Conservation (phyloP, 2,888 invertebrate species). For the Clepsis dumicolana region DNA sequence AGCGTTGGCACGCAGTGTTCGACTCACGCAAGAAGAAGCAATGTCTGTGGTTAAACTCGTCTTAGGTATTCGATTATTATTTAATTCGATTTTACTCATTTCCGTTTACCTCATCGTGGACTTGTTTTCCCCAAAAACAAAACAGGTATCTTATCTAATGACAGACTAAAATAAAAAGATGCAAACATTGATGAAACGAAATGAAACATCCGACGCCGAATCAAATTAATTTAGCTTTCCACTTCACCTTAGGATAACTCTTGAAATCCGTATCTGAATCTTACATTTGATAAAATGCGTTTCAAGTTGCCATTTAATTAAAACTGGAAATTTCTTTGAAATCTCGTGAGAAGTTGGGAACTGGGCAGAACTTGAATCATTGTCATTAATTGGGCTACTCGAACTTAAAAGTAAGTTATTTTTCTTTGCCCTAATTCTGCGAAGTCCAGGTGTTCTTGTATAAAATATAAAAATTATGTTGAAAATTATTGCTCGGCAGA, state of each 20-base stretch:
- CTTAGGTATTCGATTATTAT: too few species aligned
- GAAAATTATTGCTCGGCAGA: slow-evolving; percentile 15
- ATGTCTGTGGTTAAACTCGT: too few species aligned
- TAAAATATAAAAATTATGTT: slow-evolving; percentile 22
- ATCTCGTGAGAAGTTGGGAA: slow-evolving; percentile 29
- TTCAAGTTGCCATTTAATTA: slow-evolving; percentile 40
- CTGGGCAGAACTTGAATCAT: slow-evolving; percentile 37
- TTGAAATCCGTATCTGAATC: slow-evolving; percentile 27
- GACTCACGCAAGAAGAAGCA: too few species aligned
- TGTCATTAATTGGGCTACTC: slow-evolving; percentile 41
- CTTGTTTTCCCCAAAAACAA: too few species aligned
- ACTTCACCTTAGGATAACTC: slow-evolving; percentile 10
- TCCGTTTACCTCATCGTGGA: too few species aligned
- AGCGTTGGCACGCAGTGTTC: too few species aligned
- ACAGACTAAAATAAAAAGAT: neutral
- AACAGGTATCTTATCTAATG: neutral
- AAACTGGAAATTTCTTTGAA: slow-evolving; percentile 38
- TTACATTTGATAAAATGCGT: slow-evolving; percentile 35
- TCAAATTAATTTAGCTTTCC: slow-evolving; percentile 13
- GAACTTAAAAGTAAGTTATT: slow-evolving; percentile 31
- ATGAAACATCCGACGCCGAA: neutral
- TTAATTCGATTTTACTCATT: too few species aligned
- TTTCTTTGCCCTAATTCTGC: slow-evolving; percentile 27
- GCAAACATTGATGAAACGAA: neutral
- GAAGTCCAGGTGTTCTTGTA: slow-evolving; percentile 15